Base-by-base conservation (phyloP, 2,888 invertebrate genomes). In the Clostera curtula region DNA sequence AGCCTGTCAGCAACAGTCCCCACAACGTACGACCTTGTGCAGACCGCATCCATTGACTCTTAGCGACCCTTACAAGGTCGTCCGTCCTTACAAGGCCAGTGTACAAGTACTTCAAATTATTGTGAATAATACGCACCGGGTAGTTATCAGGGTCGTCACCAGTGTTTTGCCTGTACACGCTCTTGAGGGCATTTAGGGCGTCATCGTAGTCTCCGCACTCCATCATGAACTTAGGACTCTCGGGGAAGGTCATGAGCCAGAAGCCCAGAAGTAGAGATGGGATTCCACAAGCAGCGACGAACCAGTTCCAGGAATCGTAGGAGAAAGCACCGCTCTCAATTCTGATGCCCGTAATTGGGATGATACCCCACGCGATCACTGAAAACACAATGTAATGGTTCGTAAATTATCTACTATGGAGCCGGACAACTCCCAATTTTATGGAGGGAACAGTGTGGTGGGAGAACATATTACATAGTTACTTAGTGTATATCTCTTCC, bases 181-280 rank as follows among this genome's bases (percentile, higher is more conserved):
- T 76, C 50, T 88, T 87, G 19, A 93, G 86, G 12, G 90, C 87
- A 19, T 86, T 82, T 4, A 93, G 77, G 0, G 93, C 92, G 19
- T 89, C 90, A 23, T 92, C 92, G 12, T 91, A 87, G 62, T 92
- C 92, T 0, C 92, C 93, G 53, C 90, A 90, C 66, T 92, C 92
- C 64, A 93, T 85, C 53, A 93, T 85, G 68, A 93, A 93, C 67
- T 93, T 93, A 1, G 93, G 93, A 59, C 92, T 93, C 71, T 93
- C 93, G 0, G 93, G 93, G 71, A 93, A 92, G 32, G 87, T 82
- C 47, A 90, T 85, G 5, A 93, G 72, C 92, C 92, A 92, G 37
- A 89, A 73, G 30, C 83, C 90, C 17, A 91, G 85, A 43, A 89
- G 40, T 11, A 91, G 73, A 39, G 91, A 91, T 0, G 93, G 92